phyloP scores from a whole-genome alignment of 2,888 invertebrate species.

The Ectobius pallidus region DNA sequence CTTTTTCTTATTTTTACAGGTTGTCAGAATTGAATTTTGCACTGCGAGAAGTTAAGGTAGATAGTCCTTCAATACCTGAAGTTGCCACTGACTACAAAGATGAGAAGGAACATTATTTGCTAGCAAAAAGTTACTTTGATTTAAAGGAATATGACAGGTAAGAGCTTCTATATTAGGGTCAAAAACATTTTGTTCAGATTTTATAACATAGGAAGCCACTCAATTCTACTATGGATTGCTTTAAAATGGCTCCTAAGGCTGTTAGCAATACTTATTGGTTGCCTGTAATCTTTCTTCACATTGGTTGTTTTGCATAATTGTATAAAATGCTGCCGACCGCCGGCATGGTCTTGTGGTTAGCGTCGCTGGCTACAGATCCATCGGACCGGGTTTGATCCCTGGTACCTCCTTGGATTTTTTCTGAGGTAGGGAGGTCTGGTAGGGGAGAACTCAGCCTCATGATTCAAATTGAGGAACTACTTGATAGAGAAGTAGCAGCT shows the following conservation, averaged over 20 bases:
- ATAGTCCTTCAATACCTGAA: slow-evolving; percentile 43
- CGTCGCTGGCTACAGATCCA: too few species aligned
- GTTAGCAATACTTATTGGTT: not conserved
- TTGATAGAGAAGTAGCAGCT: too few species aligned
- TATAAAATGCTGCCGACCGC: too few species aligned
- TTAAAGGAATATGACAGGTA: slow-evolving; percentile 83
- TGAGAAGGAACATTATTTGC: slow-evolving; percentile 73
- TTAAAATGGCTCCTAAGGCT: too few species aligned
- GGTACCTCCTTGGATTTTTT: too few species aligned
- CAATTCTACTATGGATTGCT: too few species aligned
- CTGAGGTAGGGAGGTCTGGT: too few species aligned
- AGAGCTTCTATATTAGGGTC: slow-evolving; percentile 16
- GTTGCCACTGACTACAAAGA: slow-evolving; percentile 61
- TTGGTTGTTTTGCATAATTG: not conserved
- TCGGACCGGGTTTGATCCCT: too few species aligned
- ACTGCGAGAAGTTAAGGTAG: slow-evolving; percentile 68
- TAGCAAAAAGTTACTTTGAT: slow-evolving; percentile 90
- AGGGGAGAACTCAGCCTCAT: too few species aligned
- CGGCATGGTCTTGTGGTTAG: too few species aligned
- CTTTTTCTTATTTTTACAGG: slow-evolving; percentile 58
- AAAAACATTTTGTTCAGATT: not conserved
- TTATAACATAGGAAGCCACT: not conserved
- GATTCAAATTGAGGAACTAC: too few species aligned
- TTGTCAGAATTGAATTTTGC: slow-evolving; percentile 84
- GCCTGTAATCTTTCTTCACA: not conserved